Percentiles rank a stretch among this genome's conserved stretches.
These are phyloP conservation scores for Pleuronectes platessa DNA, from an alignment of 2,113 vertebrate genomes.

Conservation along the genomic window DNA sequence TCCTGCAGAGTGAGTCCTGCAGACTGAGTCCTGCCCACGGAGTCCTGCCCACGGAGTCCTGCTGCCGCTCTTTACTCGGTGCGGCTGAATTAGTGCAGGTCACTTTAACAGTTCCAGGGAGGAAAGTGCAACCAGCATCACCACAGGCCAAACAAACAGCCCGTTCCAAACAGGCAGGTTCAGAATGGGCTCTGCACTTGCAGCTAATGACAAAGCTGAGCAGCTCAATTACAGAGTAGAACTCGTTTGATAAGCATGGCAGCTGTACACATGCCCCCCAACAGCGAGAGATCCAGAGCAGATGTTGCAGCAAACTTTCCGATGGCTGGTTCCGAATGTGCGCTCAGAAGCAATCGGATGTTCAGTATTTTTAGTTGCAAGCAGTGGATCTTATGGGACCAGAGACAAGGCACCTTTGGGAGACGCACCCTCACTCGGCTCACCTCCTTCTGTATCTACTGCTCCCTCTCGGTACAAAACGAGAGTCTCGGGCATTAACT, in stretches of 20 bases:
- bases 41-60: no score
- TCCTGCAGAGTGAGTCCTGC: no score
- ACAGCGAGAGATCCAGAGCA: background rate
- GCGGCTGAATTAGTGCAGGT: background rate
- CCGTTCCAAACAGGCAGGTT: background rate
- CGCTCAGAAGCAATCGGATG: background rate
- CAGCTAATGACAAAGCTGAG: background rate
- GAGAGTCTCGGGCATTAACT: slow-evolving; percentile 76
- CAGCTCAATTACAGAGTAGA: background rate
- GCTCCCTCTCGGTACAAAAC: slow-evolving; percentile 64
- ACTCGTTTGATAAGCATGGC: background rate
- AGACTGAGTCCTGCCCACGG: no score
- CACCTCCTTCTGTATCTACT: slow-evolving; percentile 66
- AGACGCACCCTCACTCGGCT: slow-evolving; percentile 55
- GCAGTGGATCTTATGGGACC: slow-evolving; percentile 28
- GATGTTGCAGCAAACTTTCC: slow-evolving; percentile 3
- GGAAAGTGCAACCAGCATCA: background rate
- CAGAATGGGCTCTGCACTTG: background rate
- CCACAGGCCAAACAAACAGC: background rate
- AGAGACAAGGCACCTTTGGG: slow-evolving; percentile 62
- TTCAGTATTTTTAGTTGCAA: slow-evolving; percentile 15
- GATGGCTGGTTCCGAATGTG: background rate
- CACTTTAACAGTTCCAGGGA: background rate
- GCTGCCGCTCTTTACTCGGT: no score
- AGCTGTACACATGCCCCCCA: background rate